Percentiles rank a stretch among this genome's conserved stretches.
Evolutionary conservation across 1,140 invertebrate species (phyloP).

Genomic region (Andricus grossulariae): DNA sequence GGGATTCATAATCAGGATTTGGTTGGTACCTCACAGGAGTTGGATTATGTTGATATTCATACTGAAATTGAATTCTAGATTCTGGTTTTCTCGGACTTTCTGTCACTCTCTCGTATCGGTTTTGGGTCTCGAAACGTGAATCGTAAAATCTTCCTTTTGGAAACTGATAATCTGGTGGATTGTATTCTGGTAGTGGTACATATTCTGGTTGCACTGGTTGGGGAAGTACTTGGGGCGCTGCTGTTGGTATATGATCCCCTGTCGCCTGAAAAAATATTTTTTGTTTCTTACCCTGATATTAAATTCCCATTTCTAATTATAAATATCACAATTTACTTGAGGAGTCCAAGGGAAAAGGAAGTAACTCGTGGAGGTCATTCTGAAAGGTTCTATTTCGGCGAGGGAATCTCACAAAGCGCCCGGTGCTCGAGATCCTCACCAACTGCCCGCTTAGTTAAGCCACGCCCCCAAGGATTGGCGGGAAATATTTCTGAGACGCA

Average conservation of each 20-base stretch:
- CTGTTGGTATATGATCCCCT: constrained; percentile 86
- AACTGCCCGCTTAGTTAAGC: no score
- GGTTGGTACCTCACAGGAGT: background rate
- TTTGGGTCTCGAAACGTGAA: constrained; percentile 28
- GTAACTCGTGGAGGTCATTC: no score
- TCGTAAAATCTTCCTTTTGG: constrained; percentile 49
- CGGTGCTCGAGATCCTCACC: no score
- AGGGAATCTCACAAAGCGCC: no score
- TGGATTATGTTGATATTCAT: constrained; percentile 10
- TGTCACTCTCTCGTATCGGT: constrained; percentile 37
- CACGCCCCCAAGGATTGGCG: no score
- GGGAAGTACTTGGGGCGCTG: constrained; percentile 80
- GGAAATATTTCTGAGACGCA: no score
- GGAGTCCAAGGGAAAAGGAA: no score
- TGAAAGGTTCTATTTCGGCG: no score
- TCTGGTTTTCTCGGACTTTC: background rate
- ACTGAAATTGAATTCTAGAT: background rate
- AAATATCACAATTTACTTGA: no score
- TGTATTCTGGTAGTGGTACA: constrained; percentile 80
- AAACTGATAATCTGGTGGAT: constrained; percentile 78
- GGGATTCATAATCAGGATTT: constrained; percentile 35
- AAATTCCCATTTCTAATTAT: no score
- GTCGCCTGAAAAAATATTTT: constrained; percentile 76
- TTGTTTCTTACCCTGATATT: no score
- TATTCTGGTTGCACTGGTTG: constrained; percentile 78